These are phyloP conservation scores for Taurulus bubalis DNA, from an alignment of 2,113 vertebrate genomes.

Conservation along the genomic window DNA sequence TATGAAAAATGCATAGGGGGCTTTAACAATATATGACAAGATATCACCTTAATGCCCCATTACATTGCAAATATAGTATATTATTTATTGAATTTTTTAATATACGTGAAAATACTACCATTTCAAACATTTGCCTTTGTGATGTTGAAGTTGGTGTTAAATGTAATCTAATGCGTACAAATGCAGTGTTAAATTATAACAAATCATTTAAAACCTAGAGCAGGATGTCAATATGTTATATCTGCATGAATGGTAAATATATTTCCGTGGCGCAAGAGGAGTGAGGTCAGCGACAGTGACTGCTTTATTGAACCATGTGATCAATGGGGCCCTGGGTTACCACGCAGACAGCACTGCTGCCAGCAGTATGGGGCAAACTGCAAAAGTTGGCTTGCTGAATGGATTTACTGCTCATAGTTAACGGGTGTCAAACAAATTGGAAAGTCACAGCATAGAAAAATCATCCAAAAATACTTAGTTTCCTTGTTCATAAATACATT, in stretches of 20 bases:
- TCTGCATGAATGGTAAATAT: conserved; percentile 56
- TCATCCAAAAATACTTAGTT: background rate
- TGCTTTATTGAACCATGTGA: conserved; percentile 68
- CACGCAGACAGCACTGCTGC: conserved; percentile 38
- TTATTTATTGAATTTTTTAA: background rate
- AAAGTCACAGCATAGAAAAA: background rate
- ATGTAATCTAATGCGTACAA: background rate
- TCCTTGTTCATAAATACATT: background rate
- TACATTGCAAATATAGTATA: background rate
- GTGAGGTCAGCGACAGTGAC: conserved; percentile 45
- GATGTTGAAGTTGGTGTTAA: background rate
- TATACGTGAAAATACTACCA: background rate
- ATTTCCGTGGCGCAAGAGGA: conserved; percentile 43
- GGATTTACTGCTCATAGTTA: background rate
- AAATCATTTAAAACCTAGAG: conserved; percentile 16
- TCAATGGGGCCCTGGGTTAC: conserved; percentile 61
- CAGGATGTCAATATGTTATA: conserved; percentile 32
- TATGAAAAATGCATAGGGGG: background rate
- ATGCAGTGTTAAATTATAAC: background rate
- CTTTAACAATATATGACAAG: background rate
- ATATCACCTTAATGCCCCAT: background rate
- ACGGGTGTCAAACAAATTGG: background rate
- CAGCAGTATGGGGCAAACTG: conserved; percentile 28
- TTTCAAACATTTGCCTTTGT: background rate
- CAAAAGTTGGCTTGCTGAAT: conserved; percentile 25